phyloP scores from a whole-genome alignment of 2,888 invertebrate genomes.

The Antitype chi region DNA sequence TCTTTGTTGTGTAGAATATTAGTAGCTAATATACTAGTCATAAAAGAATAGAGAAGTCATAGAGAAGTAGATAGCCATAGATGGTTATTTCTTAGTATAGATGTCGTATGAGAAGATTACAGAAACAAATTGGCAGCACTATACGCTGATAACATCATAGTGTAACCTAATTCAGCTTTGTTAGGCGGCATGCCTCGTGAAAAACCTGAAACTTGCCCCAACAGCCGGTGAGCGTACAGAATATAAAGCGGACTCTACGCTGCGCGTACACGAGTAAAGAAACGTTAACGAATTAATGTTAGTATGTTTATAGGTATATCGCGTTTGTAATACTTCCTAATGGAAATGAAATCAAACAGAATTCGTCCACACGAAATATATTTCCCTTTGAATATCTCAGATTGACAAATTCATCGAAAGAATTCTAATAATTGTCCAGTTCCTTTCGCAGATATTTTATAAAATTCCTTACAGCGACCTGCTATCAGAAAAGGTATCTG shows the following conservation, averaged over 20 bases:
- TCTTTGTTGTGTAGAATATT: conserved; percentile 22
- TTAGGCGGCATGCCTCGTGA: conserved; percentile 2
- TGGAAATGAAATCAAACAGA: conserved; percentile 23
- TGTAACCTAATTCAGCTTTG: conserved; percentile 32
- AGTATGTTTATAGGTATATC: background rate
- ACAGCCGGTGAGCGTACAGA: conserved; percentile 7
- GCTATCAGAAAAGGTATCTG: conserved; percentile 54
- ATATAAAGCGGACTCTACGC: conserved; percentile 19
- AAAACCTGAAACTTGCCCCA: conserved; percentile 9
- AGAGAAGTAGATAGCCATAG: too few relatives aligned
- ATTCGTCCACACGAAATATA: conserved; percentile 16
- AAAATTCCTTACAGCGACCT: conserved; percentile 53
- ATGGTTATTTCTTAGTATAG: background rate
- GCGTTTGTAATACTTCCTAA: background rate
- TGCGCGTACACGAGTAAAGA: background rate
- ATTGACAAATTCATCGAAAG: conserved; percentile 36
- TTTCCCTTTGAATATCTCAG: conserved; percentile 31
- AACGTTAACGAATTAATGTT: background rate
- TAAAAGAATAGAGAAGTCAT: too few relatives aligned
- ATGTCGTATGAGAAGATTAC: background rate
- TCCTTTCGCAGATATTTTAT: conserved; percentile 48
- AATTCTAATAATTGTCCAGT: conserved; percentile 54
- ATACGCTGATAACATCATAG: conserved; percentile 5
- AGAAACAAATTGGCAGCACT: conserved; percentile 9
- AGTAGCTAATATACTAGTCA: background rate